A percentile compares a stretch with the other conserved stretches of the same genome.
These are phyloP conservation scores for Sinocyclocheilus grahami DNA, from an alignment of 2,113 vertebrate species.

Conservation along the genomic window DNA sequence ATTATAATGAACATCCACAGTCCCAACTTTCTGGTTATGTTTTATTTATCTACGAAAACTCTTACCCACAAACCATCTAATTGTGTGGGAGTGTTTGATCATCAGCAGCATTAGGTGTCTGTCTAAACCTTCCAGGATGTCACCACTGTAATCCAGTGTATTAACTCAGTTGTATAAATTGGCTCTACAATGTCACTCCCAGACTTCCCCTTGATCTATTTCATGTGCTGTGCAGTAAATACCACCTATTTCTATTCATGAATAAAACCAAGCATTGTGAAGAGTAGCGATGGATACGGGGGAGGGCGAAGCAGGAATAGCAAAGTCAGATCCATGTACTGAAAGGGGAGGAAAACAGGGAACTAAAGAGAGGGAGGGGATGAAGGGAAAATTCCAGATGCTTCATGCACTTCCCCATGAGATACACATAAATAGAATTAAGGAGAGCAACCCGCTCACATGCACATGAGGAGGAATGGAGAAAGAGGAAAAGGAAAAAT, in stretches of 20 bases:
- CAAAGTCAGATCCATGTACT: background rate
- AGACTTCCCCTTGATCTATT: slow-evolving; percentile 2
- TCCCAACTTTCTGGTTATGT: background rate
- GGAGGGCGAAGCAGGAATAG: slow-evolving; percentile 31
- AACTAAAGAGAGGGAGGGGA: slow-evolving; percentile 24
- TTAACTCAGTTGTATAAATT: background rate
- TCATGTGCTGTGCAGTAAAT: slow-evolving; percentile 31
- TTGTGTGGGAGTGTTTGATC: background rate
- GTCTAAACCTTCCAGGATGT: slow-evolving; percentile 21
- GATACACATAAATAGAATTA: slow-evolving; percentile 50
- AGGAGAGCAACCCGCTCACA: slow-evolving; percentile 39
- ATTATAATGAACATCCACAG: background rate
- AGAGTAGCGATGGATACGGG: background rate
- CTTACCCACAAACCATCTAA: background rate
- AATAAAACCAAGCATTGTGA: slow-evolving; percentile 68
- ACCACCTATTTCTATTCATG: slow-evolving; percentile 66
- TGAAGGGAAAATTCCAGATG: slow-evolving; percentile 32
- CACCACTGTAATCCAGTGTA: background rate
- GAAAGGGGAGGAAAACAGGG: slow-evolving; percentile 12
- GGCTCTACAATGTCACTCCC: background rate
- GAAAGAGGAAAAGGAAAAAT: slow-evolving; percentile 6
- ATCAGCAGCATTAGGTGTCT: background rate
- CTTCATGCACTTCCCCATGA: slow-evolving; percentile 45
- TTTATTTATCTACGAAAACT: background rate
- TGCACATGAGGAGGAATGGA: slow-evolving; percentile 2